Base-by-base conservation (phyloP, 2,888 invertebrate species). In the Seira musarum region DNA sequence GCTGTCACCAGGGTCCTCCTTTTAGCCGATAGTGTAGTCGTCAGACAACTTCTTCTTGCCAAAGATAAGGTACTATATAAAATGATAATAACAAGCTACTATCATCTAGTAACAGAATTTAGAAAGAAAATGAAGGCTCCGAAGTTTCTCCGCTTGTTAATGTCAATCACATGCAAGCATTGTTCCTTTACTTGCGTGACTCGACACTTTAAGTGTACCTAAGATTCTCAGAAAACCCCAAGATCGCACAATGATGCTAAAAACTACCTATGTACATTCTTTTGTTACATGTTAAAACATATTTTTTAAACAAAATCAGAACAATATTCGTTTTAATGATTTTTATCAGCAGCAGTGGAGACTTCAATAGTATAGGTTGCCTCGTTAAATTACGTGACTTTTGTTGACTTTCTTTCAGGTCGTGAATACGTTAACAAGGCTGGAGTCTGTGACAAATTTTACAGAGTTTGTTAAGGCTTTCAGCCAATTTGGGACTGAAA, bases 401-500 rank as follows among this genome's bases (percentile, higher is more conserved):
- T 21, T 19, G 6, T 19, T 8, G 61, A 63, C 22, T 25, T 79
- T 30, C 72, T 87, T 87, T 65, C 89, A 93, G 93, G 94, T 94
- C 87, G 93, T 94, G 83, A 93, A 94, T 87, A 93, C 94, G 87
- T 91, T 96, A 88, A 95, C 95, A 87, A 93, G 95, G 80, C 90
- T 96, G 87, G 96, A 96, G 89, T 94, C 94, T 68, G 95, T 96
- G 83, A 94, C 94, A 87, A 96, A 95, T 90, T 96, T 96, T 88
- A 86, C 81, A 70, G 99, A 99, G 90, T 99, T 99, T 89, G 98
- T 99, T 77, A 96, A 97, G 88, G 97, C 98, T 22, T 99, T 99
- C 90, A 97, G 98, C 86, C 96, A 98, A 89, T 99, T 99, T 89
- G 99, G 99, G 57, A 95, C 95, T 22, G 98, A 99, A 89, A 99